phyloP scores from a whole-genome alignment of 1,140 invertebrate species.

The Drosophila jambulina region DNA sequence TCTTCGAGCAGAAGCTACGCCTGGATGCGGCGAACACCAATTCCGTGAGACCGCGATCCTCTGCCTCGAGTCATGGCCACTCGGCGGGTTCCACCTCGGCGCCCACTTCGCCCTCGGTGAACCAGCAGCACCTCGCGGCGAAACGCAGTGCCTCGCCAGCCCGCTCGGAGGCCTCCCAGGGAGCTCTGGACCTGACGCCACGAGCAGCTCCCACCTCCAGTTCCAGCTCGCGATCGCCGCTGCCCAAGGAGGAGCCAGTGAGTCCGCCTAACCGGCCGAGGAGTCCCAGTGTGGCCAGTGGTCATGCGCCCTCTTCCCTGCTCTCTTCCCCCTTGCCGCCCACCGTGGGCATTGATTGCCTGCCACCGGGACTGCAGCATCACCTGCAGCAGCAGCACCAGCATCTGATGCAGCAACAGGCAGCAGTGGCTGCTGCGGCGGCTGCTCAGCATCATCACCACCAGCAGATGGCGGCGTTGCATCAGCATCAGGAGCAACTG shows the following conservation, averaged over 20 bases:
- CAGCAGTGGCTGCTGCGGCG: slow-evolving; percentile 71
- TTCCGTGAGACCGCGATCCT: slow-evolving; percentile 55
- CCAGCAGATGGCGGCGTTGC: slow-evolving; percentile 73
- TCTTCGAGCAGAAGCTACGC: slow-evolving; percentile 80
- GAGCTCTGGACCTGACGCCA: slow-evolving; percentile 88
- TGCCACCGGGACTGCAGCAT: slow-evolving; percentile 76
- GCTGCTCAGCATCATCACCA: slow-evolving; percentile 75
- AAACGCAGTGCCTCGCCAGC: slow-evolving; percentile 80
- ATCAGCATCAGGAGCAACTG: slow-evolving; percentile 79
- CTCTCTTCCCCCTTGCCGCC: slow-evolving; percentile 64
- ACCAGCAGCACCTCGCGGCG: slow-evolving; percentile 1
- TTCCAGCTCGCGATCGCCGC: slow-evolving; percentile 50
- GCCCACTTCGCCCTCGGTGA: slow-evolving; percentile 67
- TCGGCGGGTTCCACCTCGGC: slow-evolving; percentile 69
- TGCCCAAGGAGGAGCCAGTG: slow-evolving; percentile 51
- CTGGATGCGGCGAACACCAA: slow-evolving; percentile 76
- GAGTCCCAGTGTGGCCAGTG: slow-evolving; percentile 42
- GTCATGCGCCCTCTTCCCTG: slow-evolving; percentile 18
- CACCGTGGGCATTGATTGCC: slow-evolving; percentile 67
- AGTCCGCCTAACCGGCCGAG: slow-evolving; percentile 47
- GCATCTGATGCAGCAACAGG: slow-evolving; percentile 81
- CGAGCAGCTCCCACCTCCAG: slow-evolving; percentile 65
- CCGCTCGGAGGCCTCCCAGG: slow-evolving; percentile 86
- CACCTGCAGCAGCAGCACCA: slow-evolving; percentile 82
- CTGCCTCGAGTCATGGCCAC: slow-evolving; percentile 68